Evolutionary conservation across 1,140 invertebrate species (phyloP).

Genomic region (Argopecten irradians): DNA sequence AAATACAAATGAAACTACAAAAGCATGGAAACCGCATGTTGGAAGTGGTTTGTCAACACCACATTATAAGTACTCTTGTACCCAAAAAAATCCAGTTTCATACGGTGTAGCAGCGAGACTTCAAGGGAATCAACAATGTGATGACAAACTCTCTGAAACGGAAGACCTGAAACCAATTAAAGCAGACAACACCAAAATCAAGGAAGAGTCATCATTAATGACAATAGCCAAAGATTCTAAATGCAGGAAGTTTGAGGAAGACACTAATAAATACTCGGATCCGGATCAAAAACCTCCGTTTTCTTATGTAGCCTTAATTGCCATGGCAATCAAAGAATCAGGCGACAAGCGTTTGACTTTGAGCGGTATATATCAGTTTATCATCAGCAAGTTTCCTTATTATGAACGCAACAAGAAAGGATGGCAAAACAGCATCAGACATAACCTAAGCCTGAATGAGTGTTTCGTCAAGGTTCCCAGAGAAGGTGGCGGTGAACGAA

Average conservation of each 20-base stretch:
- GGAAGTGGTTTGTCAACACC: constrained; percentile 33
- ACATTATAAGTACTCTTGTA: constrained; percentile 44
- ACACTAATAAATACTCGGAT: constrained; percentile 62
- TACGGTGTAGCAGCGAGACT: constrained; percentile 48
- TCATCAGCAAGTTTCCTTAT: constrained; percentile 75
- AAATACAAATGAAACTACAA: constrained; percentile 36
- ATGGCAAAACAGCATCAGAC: constrained; percentile 76
- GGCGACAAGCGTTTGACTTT: constrained; percentile 79
- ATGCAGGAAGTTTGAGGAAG: constrained; percentile 28
- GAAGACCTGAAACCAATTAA: constrained; percentile 29
- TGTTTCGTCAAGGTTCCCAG: constrained; percentile 77
- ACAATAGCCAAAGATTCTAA: neutral
- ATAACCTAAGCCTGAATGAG: constrained; percentile 76
- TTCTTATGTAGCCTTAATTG: constrained; percentile 82
- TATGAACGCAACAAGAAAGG: constrained; percentile 76
- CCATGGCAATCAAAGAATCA: constrained; percentile 81
- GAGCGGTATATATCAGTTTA: constrained; percentile 77
- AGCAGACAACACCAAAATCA: constrained; percentile 12
- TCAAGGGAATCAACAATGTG: constrained; percentile 27
- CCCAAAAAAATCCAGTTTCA: too few species aligned
- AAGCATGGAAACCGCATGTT: constrained; percentile 48
- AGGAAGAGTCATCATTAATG: constrained; percentile 35
- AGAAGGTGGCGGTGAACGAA: constrained; percentile 73
- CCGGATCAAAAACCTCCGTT: constrained; percentile 80
- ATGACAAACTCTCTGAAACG: constrained; percentile 13